phyloP scores from a whole-genome alignment of 2,113 vertebrate species.

The Ramphastos sulfuratus region DNA sequence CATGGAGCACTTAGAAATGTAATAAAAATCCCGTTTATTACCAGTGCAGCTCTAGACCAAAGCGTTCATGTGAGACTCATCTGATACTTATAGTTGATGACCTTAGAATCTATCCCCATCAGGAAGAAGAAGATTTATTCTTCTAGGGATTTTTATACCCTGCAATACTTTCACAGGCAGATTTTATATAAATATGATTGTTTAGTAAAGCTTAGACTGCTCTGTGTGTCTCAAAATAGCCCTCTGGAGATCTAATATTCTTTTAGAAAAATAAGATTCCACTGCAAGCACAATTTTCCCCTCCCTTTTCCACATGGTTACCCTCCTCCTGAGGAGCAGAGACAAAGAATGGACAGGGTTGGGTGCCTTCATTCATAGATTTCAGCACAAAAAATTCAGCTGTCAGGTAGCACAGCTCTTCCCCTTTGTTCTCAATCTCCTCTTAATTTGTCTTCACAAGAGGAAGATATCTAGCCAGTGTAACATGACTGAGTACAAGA shows the following conservation, averaged over 20 bases:
- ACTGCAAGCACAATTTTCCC: neutral
- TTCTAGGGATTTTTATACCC: constrained; percentile 29
- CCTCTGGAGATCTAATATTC: neutral
- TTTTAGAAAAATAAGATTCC: constrained; percentile 19
- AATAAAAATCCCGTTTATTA: constrained; percentile 64
- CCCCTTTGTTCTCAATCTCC: neutral
- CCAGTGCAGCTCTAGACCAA: constrained; percentile 32
- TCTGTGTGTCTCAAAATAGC: neutral
- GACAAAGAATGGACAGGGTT: neutral
- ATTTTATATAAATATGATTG: constrained; percentile 39
- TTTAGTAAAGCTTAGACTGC: constrained; percentile 26
- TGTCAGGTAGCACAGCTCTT: neutral
- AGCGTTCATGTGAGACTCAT: constrained; percentile 55
- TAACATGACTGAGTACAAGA: neutral
- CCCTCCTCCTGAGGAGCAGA: neutral
- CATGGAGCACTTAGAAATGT: constrained; percentile 57
- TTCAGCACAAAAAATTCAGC: constrained; percentile 21
- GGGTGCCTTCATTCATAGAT: neutral
- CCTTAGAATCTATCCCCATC: constrained; percentile 52
- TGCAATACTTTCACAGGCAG: constrained; percentile 15
- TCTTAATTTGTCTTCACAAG: constrained; percentile 24
- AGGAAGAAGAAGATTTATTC: constrained; percentile 58
- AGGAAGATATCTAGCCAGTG: neutral
- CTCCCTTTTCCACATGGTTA: neutral
- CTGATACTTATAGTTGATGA: constrained; percentile 34